Conservation (phyloP, 1,140 invertebrate genomes). For the Rhopalosiphum maidis region DNA sequence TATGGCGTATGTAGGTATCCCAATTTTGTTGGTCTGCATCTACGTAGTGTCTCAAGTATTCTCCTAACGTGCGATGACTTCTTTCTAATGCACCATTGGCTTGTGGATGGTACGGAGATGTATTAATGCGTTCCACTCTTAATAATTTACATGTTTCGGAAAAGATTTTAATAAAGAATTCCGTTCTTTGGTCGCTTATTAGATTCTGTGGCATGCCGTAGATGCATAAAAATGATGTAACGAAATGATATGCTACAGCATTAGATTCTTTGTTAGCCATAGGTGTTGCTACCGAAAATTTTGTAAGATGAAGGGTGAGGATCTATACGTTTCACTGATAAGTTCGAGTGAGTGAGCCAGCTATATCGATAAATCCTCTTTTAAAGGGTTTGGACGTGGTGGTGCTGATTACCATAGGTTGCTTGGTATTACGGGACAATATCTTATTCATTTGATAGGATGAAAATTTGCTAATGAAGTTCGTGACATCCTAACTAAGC, state of each 20-base stretch:
- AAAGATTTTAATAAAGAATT: not conserved
- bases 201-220: conserved; percentile 50
- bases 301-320: conserved; percentile 61
- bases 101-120: conserved; percentile 63
- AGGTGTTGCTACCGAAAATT: conserved; percentile 62
- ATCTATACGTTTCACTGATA: too few relatives aligned
- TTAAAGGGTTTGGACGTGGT: too few relatives aligned
- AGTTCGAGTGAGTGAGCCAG: too few relatives aligned
- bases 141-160: conserved; percentile 60
- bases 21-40: conserved; percentile 60
- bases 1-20: conserved; percentile 58
- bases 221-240: conserved; percentile 48
- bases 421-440: too few relatives aligned
- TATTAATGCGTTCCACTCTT: conserved; percentile 56
- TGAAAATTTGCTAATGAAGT: too few relatives aligned
- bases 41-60: conserved; percentile 56
- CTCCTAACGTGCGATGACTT: conserved; percentile 32
- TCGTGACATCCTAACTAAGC: too few relatives aligned
- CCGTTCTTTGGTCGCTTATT: not conserved
- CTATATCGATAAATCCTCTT: too few relatives aligned
- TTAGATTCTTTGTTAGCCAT: conserved; percentile 60
- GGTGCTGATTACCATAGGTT: too few relatives aligned
- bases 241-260: conserved; percentile 60
- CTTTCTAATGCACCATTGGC: conserved; percentile 61
- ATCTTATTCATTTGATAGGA: too few relatives aligned